Conservation (phyloP, 2,888 invertebrate genomes). For the Pollenia labialis region DNA sequence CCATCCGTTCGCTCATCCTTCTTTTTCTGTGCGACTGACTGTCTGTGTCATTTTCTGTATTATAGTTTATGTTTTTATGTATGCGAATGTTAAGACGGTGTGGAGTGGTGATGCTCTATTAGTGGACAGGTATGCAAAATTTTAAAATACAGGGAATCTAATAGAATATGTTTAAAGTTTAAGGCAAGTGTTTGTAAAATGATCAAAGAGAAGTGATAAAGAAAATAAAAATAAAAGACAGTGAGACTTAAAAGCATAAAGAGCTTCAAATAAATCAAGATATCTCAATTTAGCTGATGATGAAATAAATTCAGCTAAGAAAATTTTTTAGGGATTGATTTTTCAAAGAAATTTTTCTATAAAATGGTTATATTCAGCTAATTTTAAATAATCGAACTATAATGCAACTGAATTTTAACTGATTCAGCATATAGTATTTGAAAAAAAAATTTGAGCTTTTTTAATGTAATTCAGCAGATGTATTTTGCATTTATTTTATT, state of each 20-base stretch:
- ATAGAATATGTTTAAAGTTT: slow-evolving; percentile 3
- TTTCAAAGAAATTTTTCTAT: not conserved
- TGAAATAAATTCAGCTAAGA: not conserved
- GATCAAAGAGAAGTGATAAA: not conserved
- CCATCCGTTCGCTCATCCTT: not conserved
- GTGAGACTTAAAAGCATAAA: not conserved
- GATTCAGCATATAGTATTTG: too few species aligned
- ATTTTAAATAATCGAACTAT: too few species aligned
- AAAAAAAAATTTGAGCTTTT: too few species aligned
- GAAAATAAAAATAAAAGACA: not conserved
- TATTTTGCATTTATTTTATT: too few species aligned
- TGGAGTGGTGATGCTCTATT: slow-evolving; percentile 63
- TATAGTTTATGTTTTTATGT: not conserved
- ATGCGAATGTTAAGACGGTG: too few species aligned
- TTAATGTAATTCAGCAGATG: too few species aligned
- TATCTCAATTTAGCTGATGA: not conserved
- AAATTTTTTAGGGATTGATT: not conserved
- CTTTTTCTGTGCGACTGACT: not conserved
- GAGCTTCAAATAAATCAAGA: not conserved
- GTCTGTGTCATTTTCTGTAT: slow-evolving; percentile 48
- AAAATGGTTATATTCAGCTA: not conserved
- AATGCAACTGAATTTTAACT: too few species aligned
- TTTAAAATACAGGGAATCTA: slow-evolving; percentile 19
- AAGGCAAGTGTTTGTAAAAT: slow-evolving; percentile 23
- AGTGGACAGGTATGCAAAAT: slow-evolving; percentile 66